A percentile compares a stretch with the other conserved stretches of the same genome.
Evolutionary conservation across 1,140 invertebrate species (phyloP).

Genomic region (Diuraphis noxia): DNA sequence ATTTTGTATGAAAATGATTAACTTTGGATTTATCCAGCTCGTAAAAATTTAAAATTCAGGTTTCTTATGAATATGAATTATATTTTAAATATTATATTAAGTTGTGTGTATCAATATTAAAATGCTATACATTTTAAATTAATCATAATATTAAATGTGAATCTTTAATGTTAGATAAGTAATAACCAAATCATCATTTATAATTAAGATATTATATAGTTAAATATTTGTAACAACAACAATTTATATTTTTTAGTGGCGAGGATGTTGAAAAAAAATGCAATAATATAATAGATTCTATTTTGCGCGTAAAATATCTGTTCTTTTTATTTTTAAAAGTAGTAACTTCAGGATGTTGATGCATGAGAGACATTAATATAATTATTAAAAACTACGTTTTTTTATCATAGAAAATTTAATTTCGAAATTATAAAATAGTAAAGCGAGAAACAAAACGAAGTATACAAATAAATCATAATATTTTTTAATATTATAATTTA

Average conservation of each 20-base stretch:
- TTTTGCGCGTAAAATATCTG: not conserved
- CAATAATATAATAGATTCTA: not conserved
- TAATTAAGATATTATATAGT: not conserved
- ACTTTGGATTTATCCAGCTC: not conserved
- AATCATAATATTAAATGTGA: not conserved
- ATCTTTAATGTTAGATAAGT: not conserved
- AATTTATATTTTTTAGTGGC: not conserved
- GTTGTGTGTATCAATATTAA: not conserved
- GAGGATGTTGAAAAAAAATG: not conserved
- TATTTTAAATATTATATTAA: constrained; percentile 6
- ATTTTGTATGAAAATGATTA: not conserved
- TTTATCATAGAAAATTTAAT: not conserved
- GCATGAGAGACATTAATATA: not conserved
- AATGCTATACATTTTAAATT: not conserved
- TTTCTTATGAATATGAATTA: constrained; percentile 1
- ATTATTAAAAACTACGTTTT: too few relatives aligned
- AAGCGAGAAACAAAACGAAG: not conserved
- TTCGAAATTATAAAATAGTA: not conserved
- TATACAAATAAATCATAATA: too few relatives aligned
- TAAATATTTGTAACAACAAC: not conserved
- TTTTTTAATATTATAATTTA: too few relatives aligned
- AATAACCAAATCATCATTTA: not conserved
- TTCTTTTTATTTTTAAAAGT: not conserved
- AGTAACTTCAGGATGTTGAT: not conserved
- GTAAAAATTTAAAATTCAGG: not conserved